A percentile compares a stretch with the other conserved stretches of the same genome.
phyloP scores from a whole-genome alignment of 2,113 vertebrate species.

The Uria aalge region DNA sequence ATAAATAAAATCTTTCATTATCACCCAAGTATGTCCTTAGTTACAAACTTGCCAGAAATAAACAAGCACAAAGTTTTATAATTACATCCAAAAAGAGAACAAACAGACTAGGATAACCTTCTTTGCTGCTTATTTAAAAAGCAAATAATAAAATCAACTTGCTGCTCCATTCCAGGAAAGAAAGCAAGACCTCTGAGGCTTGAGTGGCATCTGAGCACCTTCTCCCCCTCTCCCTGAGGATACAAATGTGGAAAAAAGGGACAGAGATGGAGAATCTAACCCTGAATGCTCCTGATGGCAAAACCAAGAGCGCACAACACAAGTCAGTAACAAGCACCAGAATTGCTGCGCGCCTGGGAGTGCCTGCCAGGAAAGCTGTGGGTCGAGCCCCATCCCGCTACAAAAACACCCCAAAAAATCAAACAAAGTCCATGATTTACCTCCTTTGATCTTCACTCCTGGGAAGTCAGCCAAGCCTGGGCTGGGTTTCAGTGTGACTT shows the following conservation, averaged over 20 bases:
- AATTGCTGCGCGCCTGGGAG: background rate
- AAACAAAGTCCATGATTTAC: background rate
- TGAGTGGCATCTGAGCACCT: background rate
- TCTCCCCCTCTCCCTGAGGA: background rate
- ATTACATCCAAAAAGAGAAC: constrained; percentile 25
- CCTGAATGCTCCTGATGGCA: background rate
- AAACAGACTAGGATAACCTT: background rate
- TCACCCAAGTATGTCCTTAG: background rate
- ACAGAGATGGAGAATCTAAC: background rate
- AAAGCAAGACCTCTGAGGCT: background rate
- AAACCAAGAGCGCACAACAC: accelerated
- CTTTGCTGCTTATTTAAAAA: background rate
- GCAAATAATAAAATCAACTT: background rate
- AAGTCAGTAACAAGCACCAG: background rate
- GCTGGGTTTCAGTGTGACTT: background rate
- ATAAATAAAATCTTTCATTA: background rate
- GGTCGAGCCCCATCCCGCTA: background rate
- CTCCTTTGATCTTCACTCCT: background rate
- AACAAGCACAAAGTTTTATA: constrained; percentile 34
- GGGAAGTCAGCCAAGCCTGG: background rate
- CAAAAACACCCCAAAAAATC: background rate
- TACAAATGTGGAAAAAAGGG: background rate
- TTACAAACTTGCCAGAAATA: constrained; percentile 38
- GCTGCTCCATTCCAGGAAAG: background rate
- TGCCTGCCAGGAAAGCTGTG: background rate